Evolutionary conservation across 2,113 vertebrate genomes (phyloP).

Genomic region (Macquaria ambigua): DNA sequence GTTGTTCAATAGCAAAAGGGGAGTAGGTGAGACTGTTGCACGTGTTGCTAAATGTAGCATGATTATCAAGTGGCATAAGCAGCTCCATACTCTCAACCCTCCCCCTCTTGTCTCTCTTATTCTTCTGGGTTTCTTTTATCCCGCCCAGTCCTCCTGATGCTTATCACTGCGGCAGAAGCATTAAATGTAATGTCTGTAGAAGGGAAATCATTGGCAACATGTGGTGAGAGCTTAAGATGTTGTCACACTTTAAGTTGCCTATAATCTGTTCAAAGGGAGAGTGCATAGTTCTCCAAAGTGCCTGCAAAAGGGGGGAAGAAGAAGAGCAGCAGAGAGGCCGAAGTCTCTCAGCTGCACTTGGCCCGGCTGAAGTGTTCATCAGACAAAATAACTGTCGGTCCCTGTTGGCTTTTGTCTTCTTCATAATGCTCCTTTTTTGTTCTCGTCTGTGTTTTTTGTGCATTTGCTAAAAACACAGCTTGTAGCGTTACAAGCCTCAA

Average conservation of each 20-base stretch:
- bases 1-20: constrained; percentile 85
- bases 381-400: constrained; percentile 64
- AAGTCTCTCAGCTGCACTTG: constrained; percentile 69
- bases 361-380: constrained; percentile 61
- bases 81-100: constrained; percentile 41
- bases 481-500: constrained; percentile 49
- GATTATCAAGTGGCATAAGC: constrained; percentile 79
- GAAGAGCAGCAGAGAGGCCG: constrained; percentile 39
- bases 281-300: constrained; percentile 82
- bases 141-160: constrained; percentile 83
- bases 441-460: constrained; percentile 12
- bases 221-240: constrained; percentile 90
- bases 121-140: constrained; percentile 83
- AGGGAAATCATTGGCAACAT: constrained; percentile 88
- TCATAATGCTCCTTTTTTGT: constrained; percentile 28
- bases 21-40: constrained; percentile 77
- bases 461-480: constrained; percentile 40
- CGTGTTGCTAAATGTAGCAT: constrained; percentile 84
- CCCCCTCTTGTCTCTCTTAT: constrained; percentile 56
- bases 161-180: constrained; percentile 85
- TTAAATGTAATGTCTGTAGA: constrained; percentile 88
- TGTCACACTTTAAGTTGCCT: constrained; percentile 92
- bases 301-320: constrained; percentile 68
- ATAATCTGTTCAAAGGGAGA: constrained; percentile 90
- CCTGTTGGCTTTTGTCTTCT: constrained; percentile 55